Percentiles rank a stretch among this genome's conserved stretches.
phyloP scores from a whole-genome alignment of 1,140 invertebrate species.

The Panagrolaimus sp. region DNA sequence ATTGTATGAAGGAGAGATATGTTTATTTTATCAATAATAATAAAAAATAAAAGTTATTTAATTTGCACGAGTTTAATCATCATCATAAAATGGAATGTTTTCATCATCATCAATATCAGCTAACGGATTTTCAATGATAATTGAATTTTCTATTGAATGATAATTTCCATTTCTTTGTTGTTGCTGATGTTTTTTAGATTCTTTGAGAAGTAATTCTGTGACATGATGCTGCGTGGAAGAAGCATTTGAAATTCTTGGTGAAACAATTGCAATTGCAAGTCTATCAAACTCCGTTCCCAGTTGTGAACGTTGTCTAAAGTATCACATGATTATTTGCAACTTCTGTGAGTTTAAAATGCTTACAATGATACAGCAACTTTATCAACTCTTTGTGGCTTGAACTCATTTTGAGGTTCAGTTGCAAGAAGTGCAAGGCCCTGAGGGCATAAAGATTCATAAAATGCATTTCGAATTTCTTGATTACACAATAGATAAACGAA shows the following conservation, averaged over 20 bases:
- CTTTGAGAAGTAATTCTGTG: not conserved
- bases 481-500: constrained; percentile 38
- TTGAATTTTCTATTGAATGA: no score
- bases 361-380: not conserved
- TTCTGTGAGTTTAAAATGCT: no score
- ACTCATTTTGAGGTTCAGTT: not conserved
- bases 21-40: no score
- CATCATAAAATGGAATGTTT: no score
- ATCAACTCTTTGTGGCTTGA: not conserved
- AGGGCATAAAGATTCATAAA: constrained; percentile 28
- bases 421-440: not conserved
- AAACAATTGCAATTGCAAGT: not conserved
- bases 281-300: not conserved
- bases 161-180: no score
- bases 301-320: no score
- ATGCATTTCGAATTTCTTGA: constrained; percentile 36
- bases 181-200: not conserved
- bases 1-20: no score
- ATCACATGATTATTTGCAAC: no score
- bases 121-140: no score
- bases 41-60: no score
- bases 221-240: not conserved
- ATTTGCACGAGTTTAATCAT: no score
- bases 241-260: not conserved
- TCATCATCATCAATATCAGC: no score